These are phyloP conservation scores for Phenganax stokvisi DNA, from an alignment of 92 coral and sea anemone genomes.

Conservation along the genomic window DNA sequence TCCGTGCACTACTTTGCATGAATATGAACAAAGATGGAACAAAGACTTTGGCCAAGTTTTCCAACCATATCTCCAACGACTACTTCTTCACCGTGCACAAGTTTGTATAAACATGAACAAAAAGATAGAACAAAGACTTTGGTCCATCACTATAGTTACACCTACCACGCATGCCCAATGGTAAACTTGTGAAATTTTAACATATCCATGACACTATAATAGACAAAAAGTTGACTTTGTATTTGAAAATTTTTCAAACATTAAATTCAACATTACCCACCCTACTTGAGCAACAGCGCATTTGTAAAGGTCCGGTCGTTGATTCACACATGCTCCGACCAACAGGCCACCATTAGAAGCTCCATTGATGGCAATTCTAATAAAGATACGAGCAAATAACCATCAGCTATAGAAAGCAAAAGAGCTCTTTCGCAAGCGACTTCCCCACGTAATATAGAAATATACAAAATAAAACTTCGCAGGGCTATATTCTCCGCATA, in stretches of 20 bases:
- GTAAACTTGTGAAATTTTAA: conserved; percentile 94
- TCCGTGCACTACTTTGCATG: not conserved
- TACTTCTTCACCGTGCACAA: too few species aligned
- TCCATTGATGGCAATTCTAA: conserved; percentile 83
- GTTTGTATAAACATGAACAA: too few species aligned
- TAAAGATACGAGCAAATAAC: not conserved
- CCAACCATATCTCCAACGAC: not conserved
- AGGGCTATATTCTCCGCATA: not conserved
- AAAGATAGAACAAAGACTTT: too few species aligned
- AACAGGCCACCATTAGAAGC: conserved; percentile 95
- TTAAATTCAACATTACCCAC: conserved; percentile 49
- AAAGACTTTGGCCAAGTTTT: not conserved
- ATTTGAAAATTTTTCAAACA: not conserved
- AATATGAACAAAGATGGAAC: not conserved
- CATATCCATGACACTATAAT: conserved; percentile 89
- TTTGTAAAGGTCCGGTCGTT: conserved; percentile 81
- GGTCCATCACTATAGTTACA: not conserved
- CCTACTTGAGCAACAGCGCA: conserved; percentile 95
- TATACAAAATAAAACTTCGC: too few species aligned
- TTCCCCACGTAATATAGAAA: too few species aligned
- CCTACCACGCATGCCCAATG: conserved; percentile 98
- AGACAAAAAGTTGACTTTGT: not conserved
- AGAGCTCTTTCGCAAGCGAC: too few species aligned
- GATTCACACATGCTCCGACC: conserved; percentile 94
- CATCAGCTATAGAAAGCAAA: too few species aligned